Evolutionary conservation across 2,797 vertebrate species (phyloP).

Genomic region (Botia almorhae): DNA sequence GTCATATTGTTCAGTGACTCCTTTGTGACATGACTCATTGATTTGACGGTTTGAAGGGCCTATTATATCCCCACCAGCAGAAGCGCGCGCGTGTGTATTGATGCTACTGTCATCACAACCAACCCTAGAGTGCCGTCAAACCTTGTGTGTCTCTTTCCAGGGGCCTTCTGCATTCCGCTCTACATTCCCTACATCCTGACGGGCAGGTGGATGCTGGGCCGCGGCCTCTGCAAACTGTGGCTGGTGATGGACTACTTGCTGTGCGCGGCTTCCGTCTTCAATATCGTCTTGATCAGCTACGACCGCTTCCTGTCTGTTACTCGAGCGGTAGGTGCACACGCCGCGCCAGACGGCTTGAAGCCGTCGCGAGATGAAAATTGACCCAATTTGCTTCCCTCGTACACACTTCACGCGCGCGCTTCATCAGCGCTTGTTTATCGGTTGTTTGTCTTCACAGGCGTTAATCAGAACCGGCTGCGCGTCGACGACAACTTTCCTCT

Average conservation of each 20-base stretch:
- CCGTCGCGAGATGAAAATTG: background rate
- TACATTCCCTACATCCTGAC: constrained; percentile 86
- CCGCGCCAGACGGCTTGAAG: no score
- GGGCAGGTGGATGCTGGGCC: constrained; percentile 82
- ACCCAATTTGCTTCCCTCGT: no score
- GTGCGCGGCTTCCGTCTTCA: constrained; percentile 89
- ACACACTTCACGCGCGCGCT: no score
- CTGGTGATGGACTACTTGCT: constrained; percentile 87
- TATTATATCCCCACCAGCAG: background rate
- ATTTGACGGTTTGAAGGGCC: background rate
- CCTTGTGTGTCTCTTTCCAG: constrained; percentile 67
- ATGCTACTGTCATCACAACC: background rate
- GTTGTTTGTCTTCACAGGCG: no score
- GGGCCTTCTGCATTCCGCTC: constrained; percentile 86
- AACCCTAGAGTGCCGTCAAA: background rate
- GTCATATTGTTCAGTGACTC: constrained; percentile 9
- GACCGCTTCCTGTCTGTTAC: constrained; percentile 90
- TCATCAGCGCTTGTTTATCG: background rate
- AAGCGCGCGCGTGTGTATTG: background rate
- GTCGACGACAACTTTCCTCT: background rate
- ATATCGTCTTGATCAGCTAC: constrained; percentile 91
- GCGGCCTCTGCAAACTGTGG: constrained; percentile 86
- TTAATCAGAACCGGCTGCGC: background rate
- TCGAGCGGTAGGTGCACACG: constrained; percentile 83
- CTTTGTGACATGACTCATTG: background rate